phyloP scores from a whole-genome alignment of 2,888 invertebrate genomes.

The Callinectes sapidus region DNA sequence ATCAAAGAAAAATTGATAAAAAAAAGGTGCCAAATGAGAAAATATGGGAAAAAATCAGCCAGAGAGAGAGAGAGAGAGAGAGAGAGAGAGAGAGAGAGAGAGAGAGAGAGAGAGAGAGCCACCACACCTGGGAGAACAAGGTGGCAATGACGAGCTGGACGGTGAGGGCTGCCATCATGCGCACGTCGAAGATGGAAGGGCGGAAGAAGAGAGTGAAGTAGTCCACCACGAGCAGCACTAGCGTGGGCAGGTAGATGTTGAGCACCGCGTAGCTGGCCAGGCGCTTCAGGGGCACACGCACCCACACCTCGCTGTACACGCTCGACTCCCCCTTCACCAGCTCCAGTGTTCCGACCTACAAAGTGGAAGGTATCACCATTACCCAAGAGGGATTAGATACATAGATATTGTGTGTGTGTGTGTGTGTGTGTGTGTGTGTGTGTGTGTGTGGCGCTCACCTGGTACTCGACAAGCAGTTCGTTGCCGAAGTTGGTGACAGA shows the following conservation, averaged over 20 bases:
- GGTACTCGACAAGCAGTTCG: conserved; percentile 47
- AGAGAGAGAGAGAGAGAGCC: neutral
- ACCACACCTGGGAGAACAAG: conserved; percentile 65
- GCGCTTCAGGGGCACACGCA: conserved; percentile 49
- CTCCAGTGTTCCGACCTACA: conserved; percentile 42
- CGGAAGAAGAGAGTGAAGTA: conserved; percentile 70
- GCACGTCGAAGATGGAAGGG: conserved; percentile 58
- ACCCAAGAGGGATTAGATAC: neutral
- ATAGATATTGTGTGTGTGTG: neutral
- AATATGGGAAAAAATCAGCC: no score
- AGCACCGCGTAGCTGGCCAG: conserved; percentile 67
- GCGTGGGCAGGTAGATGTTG: conserved; percentile 68
- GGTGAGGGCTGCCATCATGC: conserved; percentile 67
- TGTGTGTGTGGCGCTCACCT: conserved; percentile 42
- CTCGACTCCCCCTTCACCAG: neutral
- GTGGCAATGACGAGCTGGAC: conserved; percentile 69
- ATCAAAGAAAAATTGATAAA: no score
- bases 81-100: neutral
- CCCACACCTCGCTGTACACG: conserved; percentile 42
- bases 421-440: conserved; percentile 20
- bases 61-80: neutral
- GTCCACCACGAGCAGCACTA: conserved; percentile 64
- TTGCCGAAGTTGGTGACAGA: conserved; percentile 44
- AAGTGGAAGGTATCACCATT: neutral
- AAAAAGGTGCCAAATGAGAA: no score